These are phyloP conservation scores for Grammomys dolichurus DNA, from an alignment of 2,113 vertebrate genomes.

Conservation along the genomic window DNA sequence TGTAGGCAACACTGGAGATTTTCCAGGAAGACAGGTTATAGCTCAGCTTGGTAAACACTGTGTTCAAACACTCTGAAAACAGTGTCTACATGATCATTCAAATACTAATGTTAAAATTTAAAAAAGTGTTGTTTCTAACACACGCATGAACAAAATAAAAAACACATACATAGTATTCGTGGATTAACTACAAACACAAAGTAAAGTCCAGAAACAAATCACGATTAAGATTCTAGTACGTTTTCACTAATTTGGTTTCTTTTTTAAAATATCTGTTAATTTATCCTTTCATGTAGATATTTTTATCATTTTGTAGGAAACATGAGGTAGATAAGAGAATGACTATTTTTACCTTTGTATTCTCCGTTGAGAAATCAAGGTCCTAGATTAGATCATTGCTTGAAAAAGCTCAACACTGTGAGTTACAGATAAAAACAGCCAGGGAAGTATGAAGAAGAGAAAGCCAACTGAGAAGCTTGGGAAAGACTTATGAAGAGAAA, in stretches of 20 bases:
- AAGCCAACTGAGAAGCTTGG: background rate
- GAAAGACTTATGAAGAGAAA: background rate
- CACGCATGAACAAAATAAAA: background rate
- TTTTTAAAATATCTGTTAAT: background rate
- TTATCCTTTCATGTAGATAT: background rate
- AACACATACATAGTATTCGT: background rate
- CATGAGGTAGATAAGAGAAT: background rate
- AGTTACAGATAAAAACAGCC: background rate
- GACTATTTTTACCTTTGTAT: background rate
- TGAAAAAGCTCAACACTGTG: background rate
- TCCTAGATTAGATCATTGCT: background rate
- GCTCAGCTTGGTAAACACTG: conserved; percentile 28
- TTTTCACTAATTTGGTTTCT: conserved; percentile 1
- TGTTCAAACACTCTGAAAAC: background rate
- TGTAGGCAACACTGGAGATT: conserved; percentile 62
- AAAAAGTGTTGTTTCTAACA: background rate
- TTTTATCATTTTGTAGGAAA: background rate
- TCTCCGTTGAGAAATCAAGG: background rate
- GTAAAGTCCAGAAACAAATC: background rate
- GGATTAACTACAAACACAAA: background rate
- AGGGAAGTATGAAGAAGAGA: background rate
- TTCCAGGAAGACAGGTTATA: conserved; percentile 6
- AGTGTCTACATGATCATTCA: background rate
- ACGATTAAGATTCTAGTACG: background rate
- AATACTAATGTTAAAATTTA: background rate